phyloP scores from a whole-genome alignment of 2,888 invertebrate genomes.

The Branchellion lobata region DNA sequence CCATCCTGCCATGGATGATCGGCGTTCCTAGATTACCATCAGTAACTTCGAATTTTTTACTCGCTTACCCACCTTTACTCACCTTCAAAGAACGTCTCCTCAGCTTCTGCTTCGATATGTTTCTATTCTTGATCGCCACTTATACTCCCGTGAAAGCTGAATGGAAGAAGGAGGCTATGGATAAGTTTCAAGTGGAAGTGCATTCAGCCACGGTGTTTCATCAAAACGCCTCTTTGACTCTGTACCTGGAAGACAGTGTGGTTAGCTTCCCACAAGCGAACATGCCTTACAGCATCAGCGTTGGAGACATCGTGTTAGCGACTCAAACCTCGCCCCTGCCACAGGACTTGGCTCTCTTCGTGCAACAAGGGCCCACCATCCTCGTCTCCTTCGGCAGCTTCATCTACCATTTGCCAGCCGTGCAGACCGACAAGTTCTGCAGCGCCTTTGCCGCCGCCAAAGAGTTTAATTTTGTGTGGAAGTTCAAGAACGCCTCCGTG shows the following conservation, averaged over 20 bases:
- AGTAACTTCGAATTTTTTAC: background rate
- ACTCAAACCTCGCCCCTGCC: slow-evolving; percentile 15
- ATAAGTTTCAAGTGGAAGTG: background rate
- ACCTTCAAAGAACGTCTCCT: slow-evolving; percentile 21
- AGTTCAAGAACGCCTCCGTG: background rate
- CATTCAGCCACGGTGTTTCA: background rate
- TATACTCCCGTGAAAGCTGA: background rate
- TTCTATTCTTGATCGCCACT: background rate
- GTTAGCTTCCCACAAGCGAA: slow-evolving; percentile 34
- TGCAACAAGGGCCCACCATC: slow-evolving; percentile 21
- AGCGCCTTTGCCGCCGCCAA: slow-evolving; percentile 22
- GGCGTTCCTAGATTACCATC: slow-evolving; percentile 36
- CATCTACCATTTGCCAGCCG: slow-evolving; percentile 34
- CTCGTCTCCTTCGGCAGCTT: slow-evolving; percentile 47
- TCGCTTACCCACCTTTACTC: slow-evolving; percentile 3
- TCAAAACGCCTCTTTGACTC: slow-evolving; percentile 4
- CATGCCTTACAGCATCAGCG: slow-evolving; percentile 35
- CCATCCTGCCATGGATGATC: background rate
- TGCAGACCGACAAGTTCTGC: slow-evolving; percentile 42
- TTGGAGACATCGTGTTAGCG: slow-evolving; percentile 41
- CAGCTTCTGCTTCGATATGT: background rate
- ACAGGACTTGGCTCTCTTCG: slow-evolving; percentile 9
- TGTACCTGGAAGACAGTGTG: slow-evolving; percentile 41
- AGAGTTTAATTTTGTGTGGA: slow-evolving; percentile 41
- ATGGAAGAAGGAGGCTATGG: background rate